Conservation (phyloP, 2,797 vertebrate species). For the Falco cherrug region DNA sequence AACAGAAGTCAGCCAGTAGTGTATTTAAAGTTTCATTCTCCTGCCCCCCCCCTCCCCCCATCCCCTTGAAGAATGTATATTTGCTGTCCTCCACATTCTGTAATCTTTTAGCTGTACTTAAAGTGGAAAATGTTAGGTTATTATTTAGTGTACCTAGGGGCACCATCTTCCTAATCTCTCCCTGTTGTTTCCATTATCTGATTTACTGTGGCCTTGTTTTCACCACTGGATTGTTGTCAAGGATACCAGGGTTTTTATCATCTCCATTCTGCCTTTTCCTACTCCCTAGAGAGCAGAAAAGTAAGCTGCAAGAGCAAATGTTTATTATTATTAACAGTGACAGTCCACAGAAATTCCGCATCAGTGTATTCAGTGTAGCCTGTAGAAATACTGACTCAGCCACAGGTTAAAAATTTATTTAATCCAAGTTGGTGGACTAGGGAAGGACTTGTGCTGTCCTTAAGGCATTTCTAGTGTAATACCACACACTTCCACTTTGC, state of each 20-base stretch:
- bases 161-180: slow-evolving; percentile 3
- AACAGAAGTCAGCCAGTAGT: neutral
- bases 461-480: neutral
- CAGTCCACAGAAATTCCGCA: neutral
- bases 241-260: neutral
- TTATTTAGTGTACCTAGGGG: neutral
- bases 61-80: neutral
- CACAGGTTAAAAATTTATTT: neutral
- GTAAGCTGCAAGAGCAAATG: neutral
- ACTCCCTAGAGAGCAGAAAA: neutral
- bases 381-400: neutral
- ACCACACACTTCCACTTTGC: neutral
- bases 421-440: neutral
- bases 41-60: neutral
- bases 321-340: neutral
- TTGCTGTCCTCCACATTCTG: neutral
- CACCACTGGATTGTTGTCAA: neutral
- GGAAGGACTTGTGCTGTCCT: neutral
- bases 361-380: neutral
- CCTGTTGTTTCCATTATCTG: neutral
- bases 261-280: neutral
- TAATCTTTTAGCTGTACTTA: neutral
- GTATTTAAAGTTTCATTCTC: neutral
- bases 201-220: neutral
- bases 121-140: neutral